Evolutionary conservation across 2,113 vertebrate species (phyloP), one percentile per base, ranked within the genome.

Genomic region (Phrynosoma platyrhinos): DNA sequence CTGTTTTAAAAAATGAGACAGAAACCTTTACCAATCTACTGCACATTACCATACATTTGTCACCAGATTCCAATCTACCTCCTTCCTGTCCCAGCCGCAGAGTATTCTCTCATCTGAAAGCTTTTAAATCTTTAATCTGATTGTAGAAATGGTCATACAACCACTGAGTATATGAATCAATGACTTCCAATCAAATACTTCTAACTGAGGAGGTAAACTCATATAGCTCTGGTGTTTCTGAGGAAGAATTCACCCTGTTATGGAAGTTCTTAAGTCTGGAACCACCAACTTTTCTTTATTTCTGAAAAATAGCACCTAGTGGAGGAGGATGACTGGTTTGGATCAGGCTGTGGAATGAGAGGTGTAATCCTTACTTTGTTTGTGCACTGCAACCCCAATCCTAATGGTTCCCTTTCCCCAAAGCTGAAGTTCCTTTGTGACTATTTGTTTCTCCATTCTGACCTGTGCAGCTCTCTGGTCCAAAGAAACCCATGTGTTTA

Each of bases 401-500:
- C 62, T 76, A 68, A 21, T 68, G 1, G 21, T 47, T 62, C 32
- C 7, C 8, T 27, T 20, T 14, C 25, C 47, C 18, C 2, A 32
- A 68, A 86, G 62, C 30, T 79, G 77, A 66, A 2, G 42, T 13
- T 36, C 32, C 58, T 86, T 36, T 76, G 23, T 23, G 36, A 89
- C 30, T 0, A 14, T 77, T 87, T 47, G 55, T 81, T 27, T 69
- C 53, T 86, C 64, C 68, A 87, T 2, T 77, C 64, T 79, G 30
- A 18, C 74, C 93, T 83, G 40, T 74, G 87, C 14, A 88, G 66
- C 0, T 0, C 85, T 86, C 75, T 85, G 64, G 66, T 79, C 58
- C 83, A 90, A 83, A 71, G 9, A 62, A 18, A 42, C 47, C 7
- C 74, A 30, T 12, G 16, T 30, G n/a, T 53, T 87, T 87, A 77